Conservation (phyloP, 2,113 vertebrate species). For the Pimephales promelas region DNA sequence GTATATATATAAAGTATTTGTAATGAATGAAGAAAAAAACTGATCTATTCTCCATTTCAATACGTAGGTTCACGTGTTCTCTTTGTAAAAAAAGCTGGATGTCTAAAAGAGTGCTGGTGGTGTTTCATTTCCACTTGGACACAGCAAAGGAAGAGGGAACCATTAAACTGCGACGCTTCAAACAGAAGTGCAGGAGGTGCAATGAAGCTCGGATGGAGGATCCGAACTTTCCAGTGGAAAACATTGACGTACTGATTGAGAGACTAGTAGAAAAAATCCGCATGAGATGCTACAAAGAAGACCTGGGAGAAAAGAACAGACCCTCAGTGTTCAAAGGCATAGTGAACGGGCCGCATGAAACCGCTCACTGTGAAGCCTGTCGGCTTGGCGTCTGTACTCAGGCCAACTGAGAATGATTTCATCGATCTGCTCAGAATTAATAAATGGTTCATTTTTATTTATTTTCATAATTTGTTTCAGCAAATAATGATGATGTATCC, state of each 20-base stretch:
- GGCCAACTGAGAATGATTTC: not conserved
- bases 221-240: slow-evolving; percentile 68
- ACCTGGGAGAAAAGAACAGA: slow-evolving; percentile 1
- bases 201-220: slow-evolving; percentile 53
- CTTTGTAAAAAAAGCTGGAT: slow-evolving; percentile 75
- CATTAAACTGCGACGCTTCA: slow-evolving; percentile 68
- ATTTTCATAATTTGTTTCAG: no score
- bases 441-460: no score
- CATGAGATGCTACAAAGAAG: slow-evolving; percentile 73
- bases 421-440: not conserved
- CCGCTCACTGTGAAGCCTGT: slow-evolving; percentile 80
- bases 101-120: slow-evolving; percentile 72
- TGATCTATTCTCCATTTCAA: not conserved
- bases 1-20: no score
- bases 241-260: slow-evolving; percentile 74
- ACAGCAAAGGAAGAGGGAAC: not conserved
- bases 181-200: slow-evolving; percentile 77
- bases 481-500: no score
- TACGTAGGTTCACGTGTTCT: slow-evolving; percentile 78
- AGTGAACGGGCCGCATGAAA: slow-evolving; percentile 70
- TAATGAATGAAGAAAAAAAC: not conserved
- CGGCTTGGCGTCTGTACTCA: slow-evolving; percentile 61
- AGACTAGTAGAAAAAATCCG: slow-evolving; percentile 80
- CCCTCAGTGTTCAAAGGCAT: slow-evolving; percentile 36
- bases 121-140: slow-evolving; percentile 66